phyloP scores from a whole-genome alignment of 1,140 invertebrate genomes.

The Aphelinus atriplicis region DNA sequence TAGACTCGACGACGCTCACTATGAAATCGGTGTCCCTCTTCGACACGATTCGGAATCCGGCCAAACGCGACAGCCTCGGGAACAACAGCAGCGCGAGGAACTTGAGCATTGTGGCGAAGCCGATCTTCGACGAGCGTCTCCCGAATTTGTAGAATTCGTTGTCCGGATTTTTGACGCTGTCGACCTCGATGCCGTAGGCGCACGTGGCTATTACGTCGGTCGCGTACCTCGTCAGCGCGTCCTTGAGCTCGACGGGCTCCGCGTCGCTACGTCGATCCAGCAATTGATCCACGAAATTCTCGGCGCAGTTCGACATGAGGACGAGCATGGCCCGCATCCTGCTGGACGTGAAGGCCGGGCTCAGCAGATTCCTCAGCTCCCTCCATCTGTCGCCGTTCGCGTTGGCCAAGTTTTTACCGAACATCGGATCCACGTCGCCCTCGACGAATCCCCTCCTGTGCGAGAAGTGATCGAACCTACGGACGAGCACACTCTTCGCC shows the following conservation, averaged over 20 bases:
- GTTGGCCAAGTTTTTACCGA: slow-evolving; percentile 64
- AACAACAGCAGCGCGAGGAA: slow-evolving; percentile 39
- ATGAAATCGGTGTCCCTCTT: slow-evolving; percentile 52
- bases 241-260: slow-evolving; percentile 46
- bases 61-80: slow-evolving; percentile 31
- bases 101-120: slow-evolving; percentile 57
- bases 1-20: slow-evolving; percentile 57
- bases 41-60: slow-evolving; percentile 43
- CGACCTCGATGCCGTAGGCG: slow-evolving; percentile 64
- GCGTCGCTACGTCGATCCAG: background rate
- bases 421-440: slow-evolving; percentile 63
- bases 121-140: background rate
- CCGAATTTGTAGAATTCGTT: slow-evolving; percentile 15
- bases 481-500: too few species aligned
- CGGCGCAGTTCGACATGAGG: slow-evolving; percentile 61
- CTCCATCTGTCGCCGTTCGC: slow-evolving; percentile 69
- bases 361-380: slow-evolving; percentile 67
- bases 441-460: slow-evolving; percentile 48
- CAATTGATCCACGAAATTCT: slow-evolving; percentile 40
- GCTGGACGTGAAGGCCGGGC: slow-evolving; percentile 69
- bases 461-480: slow-evolving; percentile 58
- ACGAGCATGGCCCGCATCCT: slow-evolving; percentile 69
- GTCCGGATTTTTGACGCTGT: slow-evolving; percentile 59
- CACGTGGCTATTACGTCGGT: slow-evolving; percentile 63
- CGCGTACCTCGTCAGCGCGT: slow-evolving; percentile 55